These are phyloP conservation scores for Empidonax traillii DNA, from an alignment of 2,113 vertebrate species.

Conservation along the genomic window DNA sequence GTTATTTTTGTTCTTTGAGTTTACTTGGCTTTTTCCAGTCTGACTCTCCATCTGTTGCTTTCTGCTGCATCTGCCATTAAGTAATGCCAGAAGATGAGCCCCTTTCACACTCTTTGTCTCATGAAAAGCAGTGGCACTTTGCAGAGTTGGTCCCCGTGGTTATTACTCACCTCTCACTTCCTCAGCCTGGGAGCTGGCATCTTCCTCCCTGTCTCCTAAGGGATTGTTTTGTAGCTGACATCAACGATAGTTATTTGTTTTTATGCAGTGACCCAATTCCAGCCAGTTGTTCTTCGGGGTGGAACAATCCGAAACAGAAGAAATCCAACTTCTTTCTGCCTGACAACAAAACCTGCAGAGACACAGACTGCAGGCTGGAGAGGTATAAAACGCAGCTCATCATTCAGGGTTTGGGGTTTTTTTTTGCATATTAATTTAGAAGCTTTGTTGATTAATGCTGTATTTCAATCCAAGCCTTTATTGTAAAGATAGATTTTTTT, in stretches of 20 bases:
- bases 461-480: not conserved
- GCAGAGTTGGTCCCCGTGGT: not conserved
- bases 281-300: not conserved
- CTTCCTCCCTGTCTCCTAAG: not conserved
- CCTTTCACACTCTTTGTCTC: not conserved
- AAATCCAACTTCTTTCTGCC: not conserved
- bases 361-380: slow-evolving; percentile 24
- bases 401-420: not conserved
- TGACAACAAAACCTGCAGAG: slow-evolving; percentile 1
- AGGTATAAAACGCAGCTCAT: slow-evolving; percentile 15
- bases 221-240: not conserved
- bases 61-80: not conserved
- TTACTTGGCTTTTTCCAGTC: not conserved
- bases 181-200: not conserved
- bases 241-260: not conserved
- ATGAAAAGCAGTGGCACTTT: not conserved
- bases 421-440: not conserved
- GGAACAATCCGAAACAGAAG: not conserved
- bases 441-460: not conserved
- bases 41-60: not conserved
- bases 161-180: not conserved
- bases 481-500: not conserved
- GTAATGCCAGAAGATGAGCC: not conserved
- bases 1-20: not conserved
- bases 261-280: not conserved